Percentiles rank a stretch among this genome's conserved stretches.
These are phyloP conservation scores for Pseudomyrmex sp. DNA, from an alignment of 1,140 invertebrate genomes.

Conservation along the genomic window DNA sequence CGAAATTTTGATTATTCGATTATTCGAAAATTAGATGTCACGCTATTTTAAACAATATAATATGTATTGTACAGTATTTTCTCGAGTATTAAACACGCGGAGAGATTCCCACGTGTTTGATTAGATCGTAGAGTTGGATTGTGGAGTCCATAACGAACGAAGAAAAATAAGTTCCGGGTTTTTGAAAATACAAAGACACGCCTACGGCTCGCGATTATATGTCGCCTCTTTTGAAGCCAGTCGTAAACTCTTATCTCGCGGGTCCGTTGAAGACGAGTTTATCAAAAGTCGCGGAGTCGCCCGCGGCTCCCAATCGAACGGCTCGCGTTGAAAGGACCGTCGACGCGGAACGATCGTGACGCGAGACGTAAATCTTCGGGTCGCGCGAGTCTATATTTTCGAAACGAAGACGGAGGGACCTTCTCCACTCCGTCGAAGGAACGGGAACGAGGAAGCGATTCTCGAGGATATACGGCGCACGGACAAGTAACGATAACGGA, in stretches of 20 bases:
- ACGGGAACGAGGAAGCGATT: constrained; percentile 73
- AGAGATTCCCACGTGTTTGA: too few species aligned
- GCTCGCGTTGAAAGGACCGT: constrained; percentile 48
- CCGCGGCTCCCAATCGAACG: constrained; percentile 40
- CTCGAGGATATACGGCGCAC: constrained; percentile 75
- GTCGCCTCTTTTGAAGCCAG: constrained; percentile 59
- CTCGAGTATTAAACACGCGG: too few species aligned
- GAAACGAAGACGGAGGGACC: constrained; percentile 34
- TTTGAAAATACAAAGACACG: not conserved
- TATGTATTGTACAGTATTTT: not conserved
- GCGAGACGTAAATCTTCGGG: constrained; percentile 4
- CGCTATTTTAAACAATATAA: not conserved
- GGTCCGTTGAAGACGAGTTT: constrained; percentile 53
- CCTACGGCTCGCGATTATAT: constrained; percentile 39
- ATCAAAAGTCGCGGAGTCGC: constrained; percentile 56
- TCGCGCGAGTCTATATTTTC: constrained; percentile 62
- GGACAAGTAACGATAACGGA: constrained; percentile 80
- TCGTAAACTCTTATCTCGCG: constrained; percentile 65
- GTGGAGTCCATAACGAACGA: too few species aligned
- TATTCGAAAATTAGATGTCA: not conserved
- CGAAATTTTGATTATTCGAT: not conserved
- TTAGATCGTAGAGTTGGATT: too few species aligned
- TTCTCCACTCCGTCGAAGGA: constrained; percentile 51
- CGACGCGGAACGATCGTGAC: constrained; percentile 1
- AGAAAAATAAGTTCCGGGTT: constrained; percentile 3